Conservation (phyloP, 2,888 invertebrate species). For the Drosophila buzzatii region DNA sequence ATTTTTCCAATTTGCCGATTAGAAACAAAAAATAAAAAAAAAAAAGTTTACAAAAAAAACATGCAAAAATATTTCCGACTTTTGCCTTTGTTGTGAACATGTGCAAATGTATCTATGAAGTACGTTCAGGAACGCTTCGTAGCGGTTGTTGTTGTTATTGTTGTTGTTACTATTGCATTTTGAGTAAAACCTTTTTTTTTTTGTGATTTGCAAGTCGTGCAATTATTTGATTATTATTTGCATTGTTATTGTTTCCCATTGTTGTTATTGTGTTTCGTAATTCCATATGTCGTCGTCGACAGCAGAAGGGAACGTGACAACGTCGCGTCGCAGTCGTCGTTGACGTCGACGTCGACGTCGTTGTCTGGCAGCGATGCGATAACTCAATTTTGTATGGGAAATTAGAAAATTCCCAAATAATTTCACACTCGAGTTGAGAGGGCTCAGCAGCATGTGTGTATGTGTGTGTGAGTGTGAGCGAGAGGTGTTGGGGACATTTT, state of each 20-base stretch:
- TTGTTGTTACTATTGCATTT: slow-evolving; percentile 30
- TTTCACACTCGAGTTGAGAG: slow-evolving; percentile 75
- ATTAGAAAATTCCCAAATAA: slow-evolving; percentile 79
- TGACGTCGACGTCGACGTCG: slow-evolving; percentile 10
- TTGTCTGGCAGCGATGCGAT: slow-evolving; percentile 65
- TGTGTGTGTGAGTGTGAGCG: neutral
- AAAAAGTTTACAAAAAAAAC: slow-evolving; percentile 5
- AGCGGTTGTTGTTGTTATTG: slow-evolving; percentile 49
- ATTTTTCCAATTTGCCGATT: slow-evolving; percentile 38
- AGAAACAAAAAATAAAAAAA: slow-evolving; percentile 7
- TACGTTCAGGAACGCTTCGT: slow-evolving; percentile 66
- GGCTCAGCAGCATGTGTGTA: slow-evolving; percentile 4
- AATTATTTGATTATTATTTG: slow-evolving; percentile 77
- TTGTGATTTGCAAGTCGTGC: slow-evolving; percentile 70
- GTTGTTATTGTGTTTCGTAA: slow-evolving; percentile 65
- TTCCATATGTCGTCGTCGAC: slow-evolving; percentile 32
- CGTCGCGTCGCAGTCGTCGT: slow-evolving; percentile 5
- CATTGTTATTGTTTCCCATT: slow-evolving; percentile 65
- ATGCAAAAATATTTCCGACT: slow-evolving; percentile 44
- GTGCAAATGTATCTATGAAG: slow-evolving; percentile 52
- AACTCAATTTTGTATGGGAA: slow-evolving; percentile 76
- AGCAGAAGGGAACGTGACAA: slow-evolving; percentile 43
- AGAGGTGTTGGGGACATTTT: slow-evolving; percentile 17
- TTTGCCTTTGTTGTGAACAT: slow-evolving; percentile 29
- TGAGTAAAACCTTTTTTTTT: slow-evolving; percentile 24